Conservation (phyloP, 2,888 invertebrate genomes). For the Ochropleura plecta region DNA sequence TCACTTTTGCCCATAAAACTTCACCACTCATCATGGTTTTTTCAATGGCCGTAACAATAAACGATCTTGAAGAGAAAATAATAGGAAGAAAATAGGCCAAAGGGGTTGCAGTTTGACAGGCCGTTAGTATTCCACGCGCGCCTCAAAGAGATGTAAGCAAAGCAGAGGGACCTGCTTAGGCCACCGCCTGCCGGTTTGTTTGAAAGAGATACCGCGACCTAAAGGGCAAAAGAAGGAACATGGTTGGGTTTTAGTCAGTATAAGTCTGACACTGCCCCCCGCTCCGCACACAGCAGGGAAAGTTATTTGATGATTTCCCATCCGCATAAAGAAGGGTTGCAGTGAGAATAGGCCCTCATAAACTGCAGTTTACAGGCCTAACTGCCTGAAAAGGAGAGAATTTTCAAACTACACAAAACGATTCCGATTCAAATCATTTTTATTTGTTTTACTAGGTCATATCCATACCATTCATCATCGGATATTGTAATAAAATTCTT, state of each 20-base stretch:
- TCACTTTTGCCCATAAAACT: background rate
- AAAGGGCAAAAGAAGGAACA: too few species aligned
- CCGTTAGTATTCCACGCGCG: too few species aligned
- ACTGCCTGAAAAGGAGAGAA: background rate
- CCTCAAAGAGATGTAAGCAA: too few species aligned
- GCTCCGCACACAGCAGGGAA: too few species aligned
- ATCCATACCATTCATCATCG: slow-evolving; percentile 26
- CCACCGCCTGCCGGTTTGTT: too few species aligned
- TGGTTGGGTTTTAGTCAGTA: too few species aligned
- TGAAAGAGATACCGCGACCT: too few species aligned
- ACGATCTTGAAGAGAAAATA: background rate
- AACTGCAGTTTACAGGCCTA: background rate
- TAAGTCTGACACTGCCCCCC: too few species aligned
- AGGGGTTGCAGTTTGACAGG: background rate
- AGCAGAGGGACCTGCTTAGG: too few species aligned
- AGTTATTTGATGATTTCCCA: too few species aligned
- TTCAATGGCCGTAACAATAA: background rate
- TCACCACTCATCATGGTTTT: background rate
- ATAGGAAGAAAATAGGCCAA: background rate
- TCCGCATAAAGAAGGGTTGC: background rate
- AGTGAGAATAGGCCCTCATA: background rate
- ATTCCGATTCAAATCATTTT: slow-evolving; percentile 26
- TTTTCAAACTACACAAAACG: slow-evolving; percentile 10
- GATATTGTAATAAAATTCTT: slow-evolving; percentile 44
- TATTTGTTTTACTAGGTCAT: slow-evolving; percentile 30